These are phyloP conservation scores for Amaurobius ferox DNA, from an alignment of 2,888 invertebrate genomes.

Conservation along the genomic window DNA sequence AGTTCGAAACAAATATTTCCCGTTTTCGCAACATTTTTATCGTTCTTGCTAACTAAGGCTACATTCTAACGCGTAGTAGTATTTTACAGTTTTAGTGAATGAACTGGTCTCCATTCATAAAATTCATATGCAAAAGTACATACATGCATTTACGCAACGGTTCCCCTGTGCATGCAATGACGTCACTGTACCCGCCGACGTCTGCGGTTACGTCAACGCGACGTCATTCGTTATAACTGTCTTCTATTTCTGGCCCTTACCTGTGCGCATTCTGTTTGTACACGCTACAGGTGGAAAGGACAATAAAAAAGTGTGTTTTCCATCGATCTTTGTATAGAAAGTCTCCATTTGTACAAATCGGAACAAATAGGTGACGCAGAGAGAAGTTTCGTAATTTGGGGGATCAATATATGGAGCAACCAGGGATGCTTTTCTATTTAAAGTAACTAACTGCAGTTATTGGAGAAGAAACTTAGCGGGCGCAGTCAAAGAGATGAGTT, in stretches of 20 bases:
- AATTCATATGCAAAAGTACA: constrained; percentile 1
- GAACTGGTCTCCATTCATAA: background rate
- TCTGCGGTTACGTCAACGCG: background rate
- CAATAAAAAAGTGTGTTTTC: background rate
- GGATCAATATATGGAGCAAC: background rate
- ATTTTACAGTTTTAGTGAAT: constrained; percentile 11
- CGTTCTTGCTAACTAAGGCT: no score
- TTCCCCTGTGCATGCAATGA: background rate
- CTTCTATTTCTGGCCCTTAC: background rate
- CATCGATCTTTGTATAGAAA: background rate
- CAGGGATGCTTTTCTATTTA: background rate
- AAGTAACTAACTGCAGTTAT: background rate
- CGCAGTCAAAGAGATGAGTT: no score
- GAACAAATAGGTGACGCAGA: constrained; percentile 4
- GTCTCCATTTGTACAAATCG: background rate
- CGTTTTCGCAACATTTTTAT: no score
- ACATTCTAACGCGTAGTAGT: background rate
- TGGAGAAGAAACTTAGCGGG: no score
- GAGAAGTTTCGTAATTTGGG: background rate
- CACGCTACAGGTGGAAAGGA: background rate
- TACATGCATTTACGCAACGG: constrained; percentile 1
- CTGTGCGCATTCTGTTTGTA: background rate
- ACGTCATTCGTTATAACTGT: background rate
- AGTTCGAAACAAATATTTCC: no score
- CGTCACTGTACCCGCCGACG: background rate